phyloP scores from a whole-genome alignment of 1,140 invertebrate genomes.

The Anadara kagoshimensis region DNA sequence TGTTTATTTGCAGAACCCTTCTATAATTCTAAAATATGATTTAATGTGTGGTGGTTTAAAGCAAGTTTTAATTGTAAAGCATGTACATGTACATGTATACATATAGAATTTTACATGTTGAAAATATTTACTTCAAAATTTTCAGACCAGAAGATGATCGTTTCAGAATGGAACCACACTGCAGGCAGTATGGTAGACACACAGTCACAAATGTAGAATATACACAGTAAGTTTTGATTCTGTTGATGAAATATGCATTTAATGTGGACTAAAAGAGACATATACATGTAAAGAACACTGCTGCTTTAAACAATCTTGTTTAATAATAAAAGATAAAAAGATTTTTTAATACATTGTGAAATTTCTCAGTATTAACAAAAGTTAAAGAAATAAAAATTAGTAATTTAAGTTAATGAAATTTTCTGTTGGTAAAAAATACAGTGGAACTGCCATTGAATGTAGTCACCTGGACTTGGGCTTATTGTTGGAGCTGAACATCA shows the following conservation, averaged over 20 bases:
- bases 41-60: not conserved
- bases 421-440: too few species aligned
- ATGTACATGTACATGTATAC: too few species aligned
- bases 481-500: too few species aligned
- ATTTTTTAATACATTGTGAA: too few species aligned
- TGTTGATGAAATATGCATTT: not conserved
- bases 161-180: constrained; percentile 22
- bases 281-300: too few species aligned
- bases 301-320: not conserved
- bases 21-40: not conserved
- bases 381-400: too few species aligned
- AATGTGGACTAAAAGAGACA: too few species aligned
- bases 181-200: constrained; percentile 42
- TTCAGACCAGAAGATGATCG: constrained; percentile 9
- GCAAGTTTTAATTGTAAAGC: not conserved
- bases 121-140: not conserved
- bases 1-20: not conserved
- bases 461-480: too few species aligned
- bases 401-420: too few species aligned
- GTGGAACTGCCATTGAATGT: too few species aligned
- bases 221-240: constrained; percentile 19
- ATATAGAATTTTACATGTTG: too few species aligned
- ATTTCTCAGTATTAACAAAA: too few species aligned
- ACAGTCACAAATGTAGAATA: constrained; percentile 26
- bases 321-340: not conserved